Percentiles rank a stretch among this genome's conserved stretches.
These are phyloP conservation scores for Montipora capitata DNA, from an alignment of 92 coral and sea anemone genomes.

Conservation along the genomic window DNA sequence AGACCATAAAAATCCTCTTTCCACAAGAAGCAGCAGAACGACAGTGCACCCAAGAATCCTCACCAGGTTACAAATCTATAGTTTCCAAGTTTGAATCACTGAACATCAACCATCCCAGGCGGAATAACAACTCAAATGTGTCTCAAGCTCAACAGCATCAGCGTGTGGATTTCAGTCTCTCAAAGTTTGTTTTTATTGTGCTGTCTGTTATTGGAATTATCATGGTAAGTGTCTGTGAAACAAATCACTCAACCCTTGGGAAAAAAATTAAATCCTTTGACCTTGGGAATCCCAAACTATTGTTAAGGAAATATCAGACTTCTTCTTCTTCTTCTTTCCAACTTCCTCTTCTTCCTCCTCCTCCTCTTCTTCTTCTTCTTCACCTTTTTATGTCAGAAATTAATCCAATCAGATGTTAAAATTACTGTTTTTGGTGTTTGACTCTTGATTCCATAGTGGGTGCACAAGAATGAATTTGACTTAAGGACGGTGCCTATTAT, in stretches of 20 bases:
- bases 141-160: slow-evolving; percentile 44
- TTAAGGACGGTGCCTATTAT: too few relatives aligned
- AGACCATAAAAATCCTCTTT: slow-evolving; percentile 83
- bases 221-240: slow-evolving; percentile 69
- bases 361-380: too few relatives aligned
- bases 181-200: slow-evolving; percentile 60
- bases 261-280: background rate
- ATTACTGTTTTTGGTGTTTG: too few relatives aligned
- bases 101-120: slow-evolving; percentile 55
- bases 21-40: slow-evolving; percentile 73
- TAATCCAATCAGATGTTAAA: too few relatives aligned
- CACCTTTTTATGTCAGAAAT: too few relatives aligned
- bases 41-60: slow-evolving; percentile 25
- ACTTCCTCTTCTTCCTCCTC: too few relatives aligned
- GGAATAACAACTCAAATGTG: background rate
- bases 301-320: too few relatives aligned
- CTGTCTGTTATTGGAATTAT: slow-evolving; percentile 72
- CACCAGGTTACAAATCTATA: slow-evolving; percentile 55
- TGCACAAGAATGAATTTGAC: too few relatives aligned
- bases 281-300: too few relatives aligned
- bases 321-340: too few relatives aligned
- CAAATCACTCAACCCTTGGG: background rate
- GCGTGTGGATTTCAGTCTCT: slow-evolving; percentile 17
- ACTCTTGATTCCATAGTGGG: too few relatives aligned
- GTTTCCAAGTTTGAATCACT: slow-evolving; percentile 79